A percentile compares a stretch with the other conserved stretches of the same genome.
Conservation (phyloP, 2,797 vertebrate genomes). For the Enteromius paludinosus region DNA sequence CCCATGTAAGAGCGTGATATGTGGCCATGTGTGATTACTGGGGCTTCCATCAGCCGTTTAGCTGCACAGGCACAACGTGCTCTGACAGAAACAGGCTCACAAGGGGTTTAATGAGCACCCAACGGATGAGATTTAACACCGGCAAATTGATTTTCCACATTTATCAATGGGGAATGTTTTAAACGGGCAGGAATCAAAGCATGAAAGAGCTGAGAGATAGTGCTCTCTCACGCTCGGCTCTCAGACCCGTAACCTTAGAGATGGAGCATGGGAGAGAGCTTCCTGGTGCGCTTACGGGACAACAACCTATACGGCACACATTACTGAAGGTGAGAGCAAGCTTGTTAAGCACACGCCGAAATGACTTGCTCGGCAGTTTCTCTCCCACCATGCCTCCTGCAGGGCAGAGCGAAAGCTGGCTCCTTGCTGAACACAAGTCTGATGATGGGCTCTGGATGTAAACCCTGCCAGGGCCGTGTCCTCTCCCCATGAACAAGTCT, state of each 20-base stretch:
- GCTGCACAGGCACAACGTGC: slow-evolving; percentile 66
- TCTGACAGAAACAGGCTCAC: slow-evolving; percentile 73
- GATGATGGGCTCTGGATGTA: slow-evolving; percentile 58
- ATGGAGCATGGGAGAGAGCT: slow-evolving; percentile 19
- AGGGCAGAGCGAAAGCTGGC: slow-evolving; percentile 38
- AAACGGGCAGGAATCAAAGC: slow-evolving; percentile 64
- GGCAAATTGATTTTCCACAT: slow-evolving; percentile 73
- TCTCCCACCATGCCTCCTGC: slow-evolving; percentile 29
- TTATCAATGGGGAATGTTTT: slow-evolving; percentile 72
- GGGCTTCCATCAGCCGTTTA: slow-evolving; percentile 66
- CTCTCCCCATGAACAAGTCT: slow-evolving; percentile 26
- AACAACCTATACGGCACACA: slow-evolving; percentile 6
- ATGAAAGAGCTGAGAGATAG: slow-evolving; percentile 43
- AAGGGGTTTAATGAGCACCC: slow-evolving; percentile 72
- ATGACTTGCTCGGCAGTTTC: slow-evolving; percentile 41
- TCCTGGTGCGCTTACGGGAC: slow-evolving; percentile 13
- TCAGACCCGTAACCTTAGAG: slow-evolving; percentile 24
- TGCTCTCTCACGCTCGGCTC: slow-evolving; percentile 41
- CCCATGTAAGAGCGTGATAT: slow-evolving; percentile 35
- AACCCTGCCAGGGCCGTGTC: slow-evolving; percentile 16
- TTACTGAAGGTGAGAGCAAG: slow-evolving; percentile 47
- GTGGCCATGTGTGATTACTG: slow-evolving; percentile 63
- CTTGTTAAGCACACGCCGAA: slow-evolving; percentile 52
- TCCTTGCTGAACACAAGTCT: slow-evolving; percentile 57
- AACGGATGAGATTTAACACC: slow-evolving; percentile 61